Evolutionary conservation across 2,888 invertebrate genomes (phyloP).

Genomic region (Himalopsyche japonica): DNA sequence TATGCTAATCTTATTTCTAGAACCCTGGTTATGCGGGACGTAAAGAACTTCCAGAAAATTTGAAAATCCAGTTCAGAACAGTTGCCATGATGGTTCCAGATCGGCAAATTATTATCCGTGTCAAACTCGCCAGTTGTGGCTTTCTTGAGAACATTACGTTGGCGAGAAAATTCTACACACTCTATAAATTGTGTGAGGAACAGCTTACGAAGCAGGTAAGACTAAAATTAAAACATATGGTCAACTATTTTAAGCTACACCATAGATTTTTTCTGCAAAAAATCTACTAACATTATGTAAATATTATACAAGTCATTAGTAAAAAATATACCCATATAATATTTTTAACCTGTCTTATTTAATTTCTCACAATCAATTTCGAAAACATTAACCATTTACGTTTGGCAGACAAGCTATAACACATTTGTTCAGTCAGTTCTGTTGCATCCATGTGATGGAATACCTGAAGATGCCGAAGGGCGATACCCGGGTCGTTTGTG

Average conservation of each 20-base stretch:
- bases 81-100: slow-evolving; percentile 99
- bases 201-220: slow-evolving; percentile 91
- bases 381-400: too few relatives aligned
- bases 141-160: slow-evolving; percentile 94
- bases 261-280: too few relatives aligned
- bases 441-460: too few relatives aligned
- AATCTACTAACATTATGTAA: too few relatives aligned
- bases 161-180: slow-evolving; percentile 93
- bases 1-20: slow-evolving; percentile 53
- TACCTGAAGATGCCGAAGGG: too few relatives aligned
- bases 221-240: not conserved
- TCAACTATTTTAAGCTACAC: not conserved
- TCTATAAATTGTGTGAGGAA: slow-evolving; percentile 96
- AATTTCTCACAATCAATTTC: too few relatives aligned
- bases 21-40: slow-evolving; percentile 97
- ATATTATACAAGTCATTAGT: too few relatives aligned
- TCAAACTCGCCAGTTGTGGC: slow-evolving; percentile 94
- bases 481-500: too few relatives aligned
- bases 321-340: too few relatives aligned
- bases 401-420: too few relatives aligned
- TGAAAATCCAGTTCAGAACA: slow-evolving; percentile 96
- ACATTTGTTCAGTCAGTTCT: too few relatives aligned
- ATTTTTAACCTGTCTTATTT: too few relatives aligned
- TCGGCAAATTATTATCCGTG: slow-evolving; percentile 94
- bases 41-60: slow-evolving; percentile 93